Base-by-base conservation (phyloP, 1,140 invertebrate genomes). In the Cepaea nemoralis region DNA sequence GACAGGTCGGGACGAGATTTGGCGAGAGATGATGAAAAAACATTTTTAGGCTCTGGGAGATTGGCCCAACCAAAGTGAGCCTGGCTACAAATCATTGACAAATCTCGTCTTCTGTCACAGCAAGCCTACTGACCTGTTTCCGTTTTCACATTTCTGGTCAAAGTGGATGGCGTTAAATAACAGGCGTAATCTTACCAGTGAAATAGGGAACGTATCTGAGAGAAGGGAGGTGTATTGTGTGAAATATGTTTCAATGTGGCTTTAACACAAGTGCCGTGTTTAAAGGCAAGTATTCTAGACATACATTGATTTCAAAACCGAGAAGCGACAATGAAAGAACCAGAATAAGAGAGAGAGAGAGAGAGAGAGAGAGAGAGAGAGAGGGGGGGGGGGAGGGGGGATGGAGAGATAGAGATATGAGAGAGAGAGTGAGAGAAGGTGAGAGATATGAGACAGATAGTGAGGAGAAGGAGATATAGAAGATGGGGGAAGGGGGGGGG, bases 341-440 rank as follows among this genome's bases (percentile, higher is more conserved):
- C 8, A 71, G 12, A 35, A 35, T 37, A 31, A 74, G 39, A 74
- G 37, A 74, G 39, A 74, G 37, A 74, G 37, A 74, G 37, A 74
- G 37, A 74, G 8, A 14, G 37, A 45, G 14, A 16, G 40, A 74
- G n/a, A n/a, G 33, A 39, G 6, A 12, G 69, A 35, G 69, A 42
- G 8, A n/a, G 33, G 33, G 37, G 69, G 69, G 69, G 69, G 69
- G 33, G 39, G 69, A n/a, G 69, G 39, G 69, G n/a, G n/a, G n/a
- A n/a, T 16, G 22, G 33, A n/a, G n/a, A 71, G 69, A 39, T 5
- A n/a, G 33, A n/a, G 69, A 39, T 16, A 16, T 24, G 27, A 71
- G n/a, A 8, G 12, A 71, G n/a, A n/a, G n/a, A n/a, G n/a, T n/a
- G n/a, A n/a, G n/a, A n/a, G n/a, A n/a, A n/a, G n/a, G n/a, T n/a